These are phyloP conservation scores for Pachymerium ferrugineum DNA, from an alignment of 2,888 invertebrate species.

Conservation along the genomic window DNA sequence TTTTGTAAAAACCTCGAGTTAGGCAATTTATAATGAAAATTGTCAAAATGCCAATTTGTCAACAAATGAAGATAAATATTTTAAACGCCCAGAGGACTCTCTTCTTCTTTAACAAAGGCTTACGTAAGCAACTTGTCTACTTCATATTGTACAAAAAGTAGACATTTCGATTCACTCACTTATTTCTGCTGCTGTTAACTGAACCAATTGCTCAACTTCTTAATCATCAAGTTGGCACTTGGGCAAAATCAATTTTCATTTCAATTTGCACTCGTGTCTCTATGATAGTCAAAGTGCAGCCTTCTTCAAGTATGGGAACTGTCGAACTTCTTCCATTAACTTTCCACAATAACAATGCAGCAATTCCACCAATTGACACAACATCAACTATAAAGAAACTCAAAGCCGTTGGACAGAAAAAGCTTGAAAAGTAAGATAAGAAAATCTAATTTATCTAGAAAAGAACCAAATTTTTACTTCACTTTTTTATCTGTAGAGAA, in stretches of 20 bases:
- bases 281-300: not conserved
- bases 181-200: too few species aligned
- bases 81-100: not conserved
- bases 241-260: not conserved
- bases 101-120: not conserved
- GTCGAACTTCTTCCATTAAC: not conserved
- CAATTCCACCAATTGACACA: not conserved
- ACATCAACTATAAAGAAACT: not conserved
- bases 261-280: not conserved
- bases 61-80: not conserved
- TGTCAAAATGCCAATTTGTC: conserved; percentile 7
- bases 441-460: not conserved
- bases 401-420: not conserved
- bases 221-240: not conserved
- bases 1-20: too few species aligned
- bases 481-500: conserved; percentile 3
- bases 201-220: too few species aligned
- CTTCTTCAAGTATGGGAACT: not conserved
- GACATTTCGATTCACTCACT: not conserved
- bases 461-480: not conserved
- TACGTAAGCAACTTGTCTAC: not conserved
- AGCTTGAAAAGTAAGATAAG: not conserved
- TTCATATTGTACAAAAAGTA: too few species aligned
- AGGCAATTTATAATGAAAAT: too few species aligned
- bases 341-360: not conserved